A percentile compares a stretch with the other conserved stretches of the same genome.
Evolutionary conservation across 2,888 invertebrate genomes (phyloP).

Genomic region (Cryptus armator): DNA sequence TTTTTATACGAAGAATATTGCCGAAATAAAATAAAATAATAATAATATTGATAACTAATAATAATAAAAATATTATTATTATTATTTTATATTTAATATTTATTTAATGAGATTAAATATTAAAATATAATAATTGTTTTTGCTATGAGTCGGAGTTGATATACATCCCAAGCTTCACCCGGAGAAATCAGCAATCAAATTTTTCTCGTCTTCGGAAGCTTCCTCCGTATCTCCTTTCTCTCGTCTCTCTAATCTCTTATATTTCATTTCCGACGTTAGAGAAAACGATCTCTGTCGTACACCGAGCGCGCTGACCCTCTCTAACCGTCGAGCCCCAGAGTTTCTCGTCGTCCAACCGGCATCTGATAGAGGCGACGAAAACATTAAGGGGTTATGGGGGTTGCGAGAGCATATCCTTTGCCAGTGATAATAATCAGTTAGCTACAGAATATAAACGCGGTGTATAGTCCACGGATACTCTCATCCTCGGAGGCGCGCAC

Average conservation of each 20-base stretch:
- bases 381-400: conserved; percentile 82
- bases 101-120: too few relatives aligned
- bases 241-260: background rate
- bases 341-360: conserved; percentile 46
- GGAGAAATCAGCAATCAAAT: background rate
- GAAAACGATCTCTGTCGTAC: conserved; percentile 25
- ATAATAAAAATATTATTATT: too few relatives aligned
- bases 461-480: background rate
- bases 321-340: conserved; percentile 9
- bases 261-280: conserved; percentile 6
- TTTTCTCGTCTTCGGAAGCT: background rate
- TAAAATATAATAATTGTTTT: too few relatives aligned
- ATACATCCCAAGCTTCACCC: background rate
- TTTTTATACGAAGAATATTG: too few relatives aligned
- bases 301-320: background rate
- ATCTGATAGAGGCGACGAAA: conserved; percentile 82
- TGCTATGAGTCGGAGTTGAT: too few relatives aligned
- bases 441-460: conserved; percentile 68
- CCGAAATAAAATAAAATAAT: too few relatives aligned
- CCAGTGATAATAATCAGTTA: conserved; percentile 53
- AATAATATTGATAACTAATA: too few relatives aligned
- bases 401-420: conserved; percentile 64
- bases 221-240: background rate
- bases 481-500: conserved; percentile 30
- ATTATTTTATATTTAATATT: too few relatives aligned